A percentile compares a stretch with the other conserved stretches of the same genome.
These are phyloP conservation scores for Chesias legatella DNA, from an alignment of 2,888 invertebrate species.

Conservation along the genomic window DNA sequence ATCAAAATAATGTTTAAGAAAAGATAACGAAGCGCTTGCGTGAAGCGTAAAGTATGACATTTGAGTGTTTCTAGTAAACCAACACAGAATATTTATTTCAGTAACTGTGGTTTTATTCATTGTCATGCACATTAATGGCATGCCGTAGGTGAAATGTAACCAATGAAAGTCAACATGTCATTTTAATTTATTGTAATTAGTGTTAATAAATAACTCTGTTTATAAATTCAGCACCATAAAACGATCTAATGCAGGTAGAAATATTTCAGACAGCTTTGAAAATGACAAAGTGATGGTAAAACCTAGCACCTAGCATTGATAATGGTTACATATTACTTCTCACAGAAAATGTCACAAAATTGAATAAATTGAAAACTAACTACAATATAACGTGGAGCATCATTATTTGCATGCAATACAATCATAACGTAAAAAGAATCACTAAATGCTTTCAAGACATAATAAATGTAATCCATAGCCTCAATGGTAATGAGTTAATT, in stretches of 20 bases:
- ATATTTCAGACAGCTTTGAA: constrained; percentile 31
- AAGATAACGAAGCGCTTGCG: constrained; percentile 12
- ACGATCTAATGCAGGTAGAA: constrained; percentile 16
- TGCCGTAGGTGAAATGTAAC: constrained; percentile 10
- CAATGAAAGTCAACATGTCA: constrained; percentile 23
- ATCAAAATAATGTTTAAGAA: constrained; percentile 14
- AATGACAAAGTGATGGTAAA: constrained; percentile 26
- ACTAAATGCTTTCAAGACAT: constrained; percentile 42
- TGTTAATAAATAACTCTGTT: constrained; percentile 18
- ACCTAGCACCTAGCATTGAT: too few species aligned
- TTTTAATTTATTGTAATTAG: constrained; percentile 28
- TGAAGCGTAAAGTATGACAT: constrained; percentile 3
- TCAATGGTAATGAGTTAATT: constrained; percentile 73
- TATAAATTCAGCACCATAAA: constrained; percentile 21
- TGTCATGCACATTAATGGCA: constrained; percentile 3
- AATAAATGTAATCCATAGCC: constrained; percentile 50
- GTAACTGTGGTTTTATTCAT: background rate
- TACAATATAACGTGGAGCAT: constrained; percentile 24
- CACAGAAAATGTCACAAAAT: too few species aligned
- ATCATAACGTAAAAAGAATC: constrained; percentile 41
- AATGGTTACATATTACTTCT: too few species aligned
- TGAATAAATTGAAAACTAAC: constrained; percentile 41
- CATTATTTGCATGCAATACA: constrained; percentile 39
- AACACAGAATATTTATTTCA: constrained; percentile 3
- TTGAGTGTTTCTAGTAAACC: constrained; percentile 7